Evolutionary conservation across 2,113 vertebrate species (phyloP), one percentile per base, ranked within the genome.

Genomic region (Macquaria australasica): DNA sequence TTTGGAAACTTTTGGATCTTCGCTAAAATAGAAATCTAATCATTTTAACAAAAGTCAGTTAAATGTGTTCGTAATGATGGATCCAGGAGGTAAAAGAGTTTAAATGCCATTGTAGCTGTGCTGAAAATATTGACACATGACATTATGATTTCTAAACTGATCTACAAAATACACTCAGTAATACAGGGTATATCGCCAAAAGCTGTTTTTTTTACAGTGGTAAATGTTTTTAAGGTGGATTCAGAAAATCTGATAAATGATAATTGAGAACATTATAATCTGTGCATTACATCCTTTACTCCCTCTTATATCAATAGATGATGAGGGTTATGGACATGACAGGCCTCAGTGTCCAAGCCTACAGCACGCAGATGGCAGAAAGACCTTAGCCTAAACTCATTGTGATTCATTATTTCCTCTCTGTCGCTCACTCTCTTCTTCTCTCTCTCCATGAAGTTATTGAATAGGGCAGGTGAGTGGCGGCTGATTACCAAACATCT

Each of bases 401-500:
- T 82, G 77, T 56, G 83, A 89, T 86, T 90, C 78, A 87, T 71
- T 62, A 82, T 71, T 89, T 89, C 34, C 67, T 51, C 55, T 67
- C 43, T 41, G 73, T 62, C 63, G 56, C 62, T 79, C 79, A 23
- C 60, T 62, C 84, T 78, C 60, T 59, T 45, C 31, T 62, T 79
- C 79, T 16, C 60, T 62, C 84, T 78, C 60, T 59, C 50, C 31
- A 8, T 15, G 23, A 31, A 25, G 56, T 77, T 64, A 92, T 55
- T 86, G 85, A 82, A 86, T 12, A 66, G 72, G 60, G 69, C 82
- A 78, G 78, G 82, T 83, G 87, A 92, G 84, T 83, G 77, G 86
- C 71, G 43, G 73, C 85, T 92, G 90, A 94, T 93, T 92, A 88
- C 81, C 77, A 89, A 86, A 92, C 91, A 90, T 90, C 71, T 84